Evolutionary conservation across 1,140 invertebrate species (phyloP), one percentile per base, ranked within the genome.

Genomic region (Microplitis mediator): DNA sequence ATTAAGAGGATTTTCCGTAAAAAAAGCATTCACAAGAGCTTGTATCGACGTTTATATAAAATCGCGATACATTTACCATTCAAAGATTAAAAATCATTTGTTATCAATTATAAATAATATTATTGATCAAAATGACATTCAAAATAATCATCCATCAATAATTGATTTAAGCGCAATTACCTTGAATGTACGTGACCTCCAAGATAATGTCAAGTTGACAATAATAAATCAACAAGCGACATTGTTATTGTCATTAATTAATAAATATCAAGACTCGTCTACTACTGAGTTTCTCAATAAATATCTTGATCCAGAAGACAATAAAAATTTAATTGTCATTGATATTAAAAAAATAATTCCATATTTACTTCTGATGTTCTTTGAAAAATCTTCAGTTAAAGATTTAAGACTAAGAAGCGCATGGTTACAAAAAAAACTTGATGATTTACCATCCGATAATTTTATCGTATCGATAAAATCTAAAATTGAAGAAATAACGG

Each of bases 1-100:
- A 51, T 82, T 89, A 2, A 85, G 91, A 69, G 93, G 92, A 2
- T 88, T 91, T 62, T 75, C 88, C 5, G 76, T 88, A 31, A 75
- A 77, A 4, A 84, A 87, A 52, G 89, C 92, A 3, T 84, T 93
- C 69, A 76, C 82, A 8, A 88, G 88, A 35, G 88, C 90, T 52
- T 91, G 92, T 75, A 81, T 88, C 1, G 93, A 94, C 78, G 89
- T 94, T 32, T 95, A 94, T 78, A 87, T 93, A 16, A 92, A 91
- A 80, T 88, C 89, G 0, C 87, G 90, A 76, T 88, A 87, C 51
- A 82, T 88, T 45, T 77, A 72, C 14, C 76, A 82, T 32, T 14
- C 71, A 0, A 74, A 77, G 39, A 83, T 79, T 13, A 87, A 75
- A 74, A 66, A 81, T 9, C 56, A 69, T 68, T n/a, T 86, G 1